Conservation (phyloP, 1,140 invertebrate genomes). For the Lordiphosa mommai region DNA sequence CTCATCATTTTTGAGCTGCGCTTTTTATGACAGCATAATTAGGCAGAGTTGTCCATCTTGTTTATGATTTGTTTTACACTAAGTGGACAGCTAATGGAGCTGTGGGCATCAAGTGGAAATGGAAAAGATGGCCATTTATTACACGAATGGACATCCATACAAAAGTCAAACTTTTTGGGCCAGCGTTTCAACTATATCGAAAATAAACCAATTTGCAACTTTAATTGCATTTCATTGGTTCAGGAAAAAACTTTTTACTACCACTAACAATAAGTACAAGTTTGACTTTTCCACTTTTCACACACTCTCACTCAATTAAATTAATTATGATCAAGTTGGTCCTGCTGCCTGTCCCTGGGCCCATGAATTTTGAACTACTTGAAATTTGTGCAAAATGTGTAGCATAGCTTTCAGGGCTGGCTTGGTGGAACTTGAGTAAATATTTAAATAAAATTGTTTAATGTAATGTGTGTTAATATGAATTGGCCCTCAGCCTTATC, state of each 20-base stretch:
- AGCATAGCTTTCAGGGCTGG: conserved; percentile 15
- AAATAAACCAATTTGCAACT: conserved; percentile 61
- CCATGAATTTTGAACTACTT: conserved; percentile 36
- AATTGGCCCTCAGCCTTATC: neutral
- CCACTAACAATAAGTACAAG: neutral
- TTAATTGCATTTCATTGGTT: conserved; percentile 59
- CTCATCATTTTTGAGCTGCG: conserved; percentile 22
- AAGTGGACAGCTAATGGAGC: conserved; percentile 61
- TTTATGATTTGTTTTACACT: conserved; percentile 64
- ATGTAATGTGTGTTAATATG: conserved; percentile 3
- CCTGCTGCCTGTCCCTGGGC: conserved; percentile 14
- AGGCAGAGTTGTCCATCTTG: conserved; percentile 30
- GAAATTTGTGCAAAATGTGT: conserved; percentile 10
- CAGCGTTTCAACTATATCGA: conserved; percentile 31
- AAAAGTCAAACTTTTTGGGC: conserved; percentile 22
- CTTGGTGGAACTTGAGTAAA: conserved; percentile 2
- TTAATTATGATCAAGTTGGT: conserved; percentile 40
- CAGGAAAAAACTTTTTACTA: conserved; percentile 33
- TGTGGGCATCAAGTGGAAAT: neutral
- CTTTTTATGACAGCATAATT: conserved; percentile 61
- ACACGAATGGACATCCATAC: conserved; percentile 50
- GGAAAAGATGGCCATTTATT: no score
- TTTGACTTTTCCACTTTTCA: conserved; percentile 8
- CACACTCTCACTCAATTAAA: conserved; percentile 21
- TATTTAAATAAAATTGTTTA: conserved; percentile 32